phyloP scores from a whole-genome alignment of 2,888 invertebrate species.

The Shargacucullia verbasci region DNA sequence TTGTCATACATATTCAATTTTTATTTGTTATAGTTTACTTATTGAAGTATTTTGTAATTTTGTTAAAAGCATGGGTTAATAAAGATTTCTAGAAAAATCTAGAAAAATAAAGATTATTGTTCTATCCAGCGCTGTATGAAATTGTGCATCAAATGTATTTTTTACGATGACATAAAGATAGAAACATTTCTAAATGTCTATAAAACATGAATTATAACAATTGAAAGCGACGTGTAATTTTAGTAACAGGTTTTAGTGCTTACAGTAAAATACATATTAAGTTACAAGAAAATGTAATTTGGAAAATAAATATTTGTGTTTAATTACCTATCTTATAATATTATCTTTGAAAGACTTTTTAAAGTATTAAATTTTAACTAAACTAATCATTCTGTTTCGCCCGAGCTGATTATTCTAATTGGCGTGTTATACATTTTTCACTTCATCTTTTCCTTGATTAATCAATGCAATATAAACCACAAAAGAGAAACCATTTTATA shows the following conservation, averaged over 20 bases:
- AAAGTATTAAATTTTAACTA: too few species aligned
- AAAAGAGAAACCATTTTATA: too few species aligned
- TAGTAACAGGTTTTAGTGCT: constrained; percentile 14
- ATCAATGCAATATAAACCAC: too few species aligned
- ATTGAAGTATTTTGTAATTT: constrained; percentile 14
- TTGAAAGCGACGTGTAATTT: constrained; percentile 30
- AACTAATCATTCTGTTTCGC: too few species aligned
- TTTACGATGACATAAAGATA: constrained; percentile 19
- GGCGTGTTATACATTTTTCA: too few species aligned
- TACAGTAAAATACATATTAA: constrained; percentile 21
- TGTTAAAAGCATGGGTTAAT: constrained; percentile 14
- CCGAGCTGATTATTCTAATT: too few species aligned
- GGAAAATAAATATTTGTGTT: too few species aligned
- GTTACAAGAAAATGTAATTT: constrained; percentile 2
- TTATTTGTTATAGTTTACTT: not conserved
- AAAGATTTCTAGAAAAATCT: too few species aligned
- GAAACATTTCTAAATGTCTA: constrained; percentile 30
- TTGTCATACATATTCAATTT: not conserved
- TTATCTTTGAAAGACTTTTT: too few species aligned
- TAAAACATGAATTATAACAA: constrained; percentile 20
- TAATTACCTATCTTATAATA: too few species aligned
- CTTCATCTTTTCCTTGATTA: too few species aligned
- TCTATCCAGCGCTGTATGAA: constrained; percentile 4
- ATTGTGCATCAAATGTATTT: constrained; percentile 12
- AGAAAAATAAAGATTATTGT: constrained; percentile 1